Evolutionary conservation across 2,797 vertebrate genomes (phyloP), one percentile per base, ranked within the genome.

Genomic region (Rousettus madagascariensis): DNA sequence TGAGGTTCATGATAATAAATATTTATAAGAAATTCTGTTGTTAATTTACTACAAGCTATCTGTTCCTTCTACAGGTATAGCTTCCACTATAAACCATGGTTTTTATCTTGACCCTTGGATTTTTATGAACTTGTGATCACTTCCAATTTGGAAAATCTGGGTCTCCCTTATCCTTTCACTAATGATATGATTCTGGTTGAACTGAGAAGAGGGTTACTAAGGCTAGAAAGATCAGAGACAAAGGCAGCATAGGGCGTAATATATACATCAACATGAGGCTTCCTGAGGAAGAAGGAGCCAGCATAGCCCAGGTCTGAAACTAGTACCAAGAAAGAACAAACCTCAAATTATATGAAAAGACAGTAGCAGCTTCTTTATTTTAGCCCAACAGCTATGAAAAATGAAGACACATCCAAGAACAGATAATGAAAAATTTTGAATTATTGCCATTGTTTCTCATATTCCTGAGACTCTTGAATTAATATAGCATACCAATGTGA

Each of bases 381-480:
- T 6, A 95, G 85, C n/a, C 92, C 72, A 82, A 77, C 82, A 95
- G 85, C 94, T 79, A 92, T 96, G 95, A 97, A 96, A 97, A 97
- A 97, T 97, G 97, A 92, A 93, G 95, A 94, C 85, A 90, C 53
- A 83, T 85, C 91, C 59, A 85, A 96, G 97, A 96, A 72, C 86
- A 91, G 97, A 96, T 97, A 97, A 97, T 97, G 97, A 97, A 97
- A 97, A 97, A 97, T 94, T 96, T 95, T 97, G 97, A 97, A 92
- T 97, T 96, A 97, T 97, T 93, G 90, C 97, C 95, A 95, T 95
- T 97, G 96, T 95, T 96, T 94, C 97, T 97, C 91, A 96, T 95
- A 96, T 93, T 94, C 88, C 63, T 51, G 85, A 85, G 95, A 96
- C 57, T 94, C 88, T 92, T 66, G 91, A 97, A 97, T 97, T 97